phyloP scores from a whole-genome alignment of 2,888 invertebrate genomes.

The Taphrorychus bicolor region DNA sequence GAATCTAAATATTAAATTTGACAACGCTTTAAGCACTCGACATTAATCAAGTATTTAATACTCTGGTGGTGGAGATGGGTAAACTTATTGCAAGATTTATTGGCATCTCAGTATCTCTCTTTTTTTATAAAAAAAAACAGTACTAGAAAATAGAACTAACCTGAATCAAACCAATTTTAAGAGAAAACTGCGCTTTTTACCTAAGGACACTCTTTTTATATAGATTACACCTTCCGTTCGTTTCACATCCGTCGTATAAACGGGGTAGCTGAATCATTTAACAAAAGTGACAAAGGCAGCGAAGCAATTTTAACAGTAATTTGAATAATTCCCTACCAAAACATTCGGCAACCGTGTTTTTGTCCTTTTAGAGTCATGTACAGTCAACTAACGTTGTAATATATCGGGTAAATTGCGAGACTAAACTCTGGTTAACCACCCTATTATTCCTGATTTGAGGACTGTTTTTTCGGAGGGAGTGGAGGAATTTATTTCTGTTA shows the following conservation, averaged over 20 bases:
- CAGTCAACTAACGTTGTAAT: constrained; percentile 37
- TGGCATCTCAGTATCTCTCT: no score
- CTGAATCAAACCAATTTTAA: no score
- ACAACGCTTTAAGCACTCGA: no score
- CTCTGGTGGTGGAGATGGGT: no score
- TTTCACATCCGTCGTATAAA: constrained; percentile 10
- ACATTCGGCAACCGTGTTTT: constrained; percentile 38
- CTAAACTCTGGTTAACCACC: neutral
- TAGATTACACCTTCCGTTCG: neutral
- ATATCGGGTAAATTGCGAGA: constrained; percentile 8
- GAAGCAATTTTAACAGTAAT: constrained; percentile 39
- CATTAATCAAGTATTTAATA: no score
- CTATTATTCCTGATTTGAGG: neutral
- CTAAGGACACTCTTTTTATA: no score
- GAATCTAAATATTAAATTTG: no score
- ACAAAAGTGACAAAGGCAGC: constrained; percentile 43
- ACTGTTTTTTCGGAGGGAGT: neutral
- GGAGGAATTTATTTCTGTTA: no score
- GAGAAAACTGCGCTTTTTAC: no score
- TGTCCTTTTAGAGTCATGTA: constrained; percentile 41
- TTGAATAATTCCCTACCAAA: constrained; percentile 40
- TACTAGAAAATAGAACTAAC: no score
- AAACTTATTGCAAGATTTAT: no score
- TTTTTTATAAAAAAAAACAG: no score
- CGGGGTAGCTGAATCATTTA: constrained; percentile 30